phyloP scores from a whole-genome alignment of 2,888 invertebrate genomes.

The Lasioglossum oenotherae region DNA sequence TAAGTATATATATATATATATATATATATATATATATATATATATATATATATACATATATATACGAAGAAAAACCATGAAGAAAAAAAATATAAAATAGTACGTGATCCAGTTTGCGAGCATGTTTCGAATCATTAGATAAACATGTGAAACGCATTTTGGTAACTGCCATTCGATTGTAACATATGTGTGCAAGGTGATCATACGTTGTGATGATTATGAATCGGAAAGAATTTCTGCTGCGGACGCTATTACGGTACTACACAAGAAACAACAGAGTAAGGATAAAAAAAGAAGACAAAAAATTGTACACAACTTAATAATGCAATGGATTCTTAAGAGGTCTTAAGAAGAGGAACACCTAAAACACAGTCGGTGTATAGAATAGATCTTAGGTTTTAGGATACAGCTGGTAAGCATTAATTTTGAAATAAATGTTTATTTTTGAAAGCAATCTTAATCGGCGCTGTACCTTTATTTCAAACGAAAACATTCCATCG shows the following conservation, averaged over 20 bases:
- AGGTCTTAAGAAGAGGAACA: conserved; percentile 71
- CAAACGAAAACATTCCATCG: background rate
- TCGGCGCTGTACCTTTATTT: conserved; percentile 51
- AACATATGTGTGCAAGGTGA: conserved; percentile 74
- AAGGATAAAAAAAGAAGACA: conserved; percentile 45
- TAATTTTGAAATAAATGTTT: conserved; percentile 84
- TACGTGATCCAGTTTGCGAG: conserved; percentile 63
- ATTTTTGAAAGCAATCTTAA: conserved; percentile 83
- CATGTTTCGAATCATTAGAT: conserved; percentile 61
- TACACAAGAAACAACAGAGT: conserved; percentile 53
- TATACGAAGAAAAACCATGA: background rate
- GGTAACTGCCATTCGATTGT: conserved; percentile 73
- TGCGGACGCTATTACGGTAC: conserved; percentile 74
- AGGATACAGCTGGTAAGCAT: conserved; percentile 82
- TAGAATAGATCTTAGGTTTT: conserved; percentile 81
- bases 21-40: background rate
- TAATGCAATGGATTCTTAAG: conserved; percentile 72
- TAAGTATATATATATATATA: conserved; percentile 32
- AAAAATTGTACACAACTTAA: conserved; percentile 73
- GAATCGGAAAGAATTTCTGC: conserved; percentile 70
- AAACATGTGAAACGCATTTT: conserved; percentile 55
- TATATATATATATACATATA: background rate
- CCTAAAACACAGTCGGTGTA: conserved; percentile 79
- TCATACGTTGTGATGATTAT: conserved; percentile 73
- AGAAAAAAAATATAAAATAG: conserved; percentile 40